Conservation (phyloP, 2,113 vertebrate species). For the Paradoxurus hermaphroditus region DNA sequence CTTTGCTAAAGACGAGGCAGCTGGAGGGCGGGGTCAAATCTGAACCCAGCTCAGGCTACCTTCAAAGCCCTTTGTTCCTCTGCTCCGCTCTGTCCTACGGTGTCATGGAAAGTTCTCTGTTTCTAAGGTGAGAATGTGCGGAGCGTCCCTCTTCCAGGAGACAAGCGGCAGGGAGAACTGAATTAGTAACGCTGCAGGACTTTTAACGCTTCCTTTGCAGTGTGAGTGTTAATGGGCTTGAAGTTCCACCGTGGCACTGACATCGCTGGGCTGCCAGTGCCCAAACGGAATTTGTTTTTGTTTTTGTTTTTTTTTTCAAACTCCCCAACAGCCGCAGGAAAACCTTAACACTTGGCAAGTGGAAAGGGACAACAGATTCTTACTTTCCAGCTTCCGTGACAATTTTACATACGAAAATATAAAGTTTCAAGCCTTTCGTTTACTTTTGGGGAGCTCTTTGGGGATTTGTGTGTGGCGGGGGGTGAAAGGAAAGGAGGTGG, state of each 20-base stretch:
- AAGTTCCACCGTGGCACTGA: neutral
- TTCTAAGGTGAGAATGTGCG: neutral
- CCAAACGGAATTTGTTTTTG: neutral
- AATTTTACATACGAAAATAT: constrained; percentile 2
- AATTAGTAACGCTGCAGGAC: constrained; percentile 34
- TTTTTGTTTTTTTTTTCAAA: neutral
- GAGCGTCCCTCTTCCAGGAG: neutral
- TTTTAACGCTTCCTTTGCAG: constrained; percentile 38
- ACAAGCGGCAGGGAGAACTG: neutral
- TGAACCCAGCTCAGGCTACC: neutral
- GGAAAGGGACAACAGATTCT: neutral
- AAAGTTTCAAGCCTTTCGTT: neutral
- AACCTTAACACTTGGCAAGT: neutral
- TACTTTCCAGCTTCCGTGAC: neutral
- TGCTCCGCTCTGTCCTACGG: neutral
- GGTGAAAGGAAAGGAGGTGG: neutral
- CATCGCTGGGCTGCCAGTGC: neutral
- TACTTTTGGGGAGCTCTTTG: neutral
- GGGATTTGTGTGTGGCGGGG: neutral
- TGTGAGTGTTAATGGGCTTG: neutral
- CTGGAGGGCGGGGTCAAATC: accelerated
- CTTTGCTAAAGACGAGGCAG: neutral
- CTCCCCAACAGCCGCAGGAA: neutral
- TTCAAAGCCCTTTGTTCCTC: neutral
- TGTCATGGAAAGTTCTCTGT: neutral